These are phyloP conservation scores for Macrotrachela quadricornifera DNA, from an alignment of 1,140 invertebrate species.

Conservation along the genomic window DNA sequence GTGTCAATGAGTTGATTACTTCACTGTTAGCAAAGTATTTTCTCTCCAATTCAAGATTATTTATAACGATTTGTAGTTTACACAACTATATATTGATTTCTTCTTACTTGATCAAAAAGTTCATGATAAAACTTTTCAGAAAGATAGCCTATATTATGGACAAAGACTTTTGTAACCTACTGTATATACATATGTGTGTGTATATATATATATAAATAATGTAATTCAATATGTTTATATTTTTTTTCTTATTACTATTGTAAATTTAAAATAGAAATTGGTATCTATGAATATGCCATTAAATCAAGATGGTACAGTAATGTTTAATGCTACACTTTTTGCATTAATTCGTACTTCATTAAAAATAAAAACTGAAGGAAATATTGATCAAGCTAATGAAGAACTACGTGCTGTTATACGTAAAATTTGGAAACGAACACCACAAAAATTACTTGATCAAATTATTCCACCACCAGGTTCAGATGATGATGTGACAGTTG, in stretches of 20 bases:
- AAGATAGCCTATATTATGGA: constrained; percentile 97
- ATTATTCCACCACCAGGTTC: constrained; percentile 89
- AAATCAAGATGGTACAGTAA: constrained; percentile 93
- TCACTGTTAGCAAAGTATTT: no score
- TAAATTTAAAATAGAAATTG: constrained; percentile 42
- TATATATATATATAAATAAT: background rate
- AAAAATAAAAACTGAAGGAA: constrained; percentile 78
- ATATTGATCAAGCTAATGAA: constrained; percentile 85
- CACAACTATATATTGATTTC: no score
- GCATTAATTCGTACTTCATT: constrained; percentile 90
- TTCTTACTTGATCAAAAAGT: background rate
- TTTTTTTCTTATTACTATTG: background rate
- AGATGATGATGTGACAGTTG: constrained; percentile 96
- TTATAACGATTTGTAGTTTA: no score
- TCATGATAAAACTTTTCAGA: constrained; percentile 67
- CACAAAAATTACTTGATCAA: constrained; percentile 78
- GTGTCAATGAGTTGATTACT: no score
- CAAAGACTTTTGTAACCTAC: constrained; percentile 95
- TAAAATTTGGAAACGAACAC: constrained; percentile 96
- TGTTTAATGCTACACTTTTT: constrained; percentile 96
- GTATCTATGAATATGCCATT: constrained; percentile 99
- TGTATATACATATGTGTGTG: constrained; percentile 90
- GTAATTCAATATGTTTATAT: background rate
- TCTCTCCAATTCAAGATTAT: no score
- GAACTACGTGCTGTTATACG: constrained; percentile 83